A percentile compares a stretch with the other conserved stretches of the same genome.
Evolutionary conservation across 2,888 invertebrate species (phyloP).

Genomic region (Eristalis arbustorum): DNA sequence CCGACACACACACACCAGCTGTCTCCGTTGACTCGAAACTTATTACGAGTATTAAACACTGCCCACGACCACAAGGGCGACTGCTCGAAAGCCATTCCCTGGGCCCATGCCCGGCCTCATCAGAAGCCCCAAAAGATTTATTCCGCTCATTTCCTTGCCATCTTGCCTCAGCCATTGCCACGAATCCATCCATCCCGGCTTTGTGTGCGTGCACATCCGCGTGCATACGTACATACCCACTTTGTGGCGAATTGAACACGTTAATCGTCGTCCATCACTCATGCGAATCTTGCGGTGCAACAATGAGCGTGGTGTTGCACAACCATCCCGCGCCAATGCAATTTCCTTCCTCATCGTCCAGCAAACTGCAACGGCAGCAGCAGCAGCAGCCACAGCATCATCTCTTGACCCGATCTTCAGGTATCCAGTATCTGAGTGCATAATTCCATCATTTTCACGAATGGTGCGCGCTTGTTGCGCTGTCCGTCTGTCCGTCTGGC

Average conservation of each 20-base stretch:
- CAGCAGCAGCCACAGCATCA: conserved; percentile 12
- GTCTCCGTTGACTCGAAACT: conserved; percentile 26
- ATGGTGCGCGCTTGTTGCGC: conserved; percentile 49
- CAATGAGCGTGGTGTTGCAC: conserved; percentile 60
- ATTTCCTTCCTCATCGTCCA: conserved; percentile 42
- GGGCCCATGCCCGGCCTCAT: conserved; percentile 38
- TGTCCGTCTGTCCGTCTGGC: conserved; percentile 45
- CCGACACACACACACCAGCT: no score
- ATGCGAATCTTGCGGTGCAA: conserved; percentile 56
- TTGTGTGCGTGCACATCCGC: conserved; percentile 44
- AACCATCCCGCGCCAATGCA: conserved; percentile 36
- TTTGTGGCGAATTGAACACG: conserved; percentile 67
- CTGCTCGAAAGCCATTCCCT: conserved; percentile 3
- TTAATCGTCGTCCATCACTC: conserved; percentile 69
- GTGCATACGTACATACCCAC: conserved; percentile 38
- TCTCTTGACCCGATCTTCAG: conserved; percentile 58
- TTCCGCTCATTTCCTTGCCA: conserved; percentile 71
- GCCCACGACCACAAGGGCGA: conserved; percentile 4
- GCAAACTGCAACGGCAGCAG: not conserved
- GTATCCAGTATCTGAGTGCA: conserved; percentile 69
- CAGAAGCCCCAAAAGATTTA: conserved; percentile 68
- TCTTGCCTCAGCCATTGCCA: conserved; percentile 45
- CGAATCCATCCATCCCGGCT: conserved; percentile 36
- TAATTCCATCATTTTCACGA: conserved; percentile 68
- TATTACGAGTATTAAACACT: conserved; percentile 63